A percentile compares a stretch with the other conserved stretches of the same genome.
phyloP scores from a whole-genome alignment of 2,113 vertebrate genomes.

The Camelus dromedarius region DNA sequence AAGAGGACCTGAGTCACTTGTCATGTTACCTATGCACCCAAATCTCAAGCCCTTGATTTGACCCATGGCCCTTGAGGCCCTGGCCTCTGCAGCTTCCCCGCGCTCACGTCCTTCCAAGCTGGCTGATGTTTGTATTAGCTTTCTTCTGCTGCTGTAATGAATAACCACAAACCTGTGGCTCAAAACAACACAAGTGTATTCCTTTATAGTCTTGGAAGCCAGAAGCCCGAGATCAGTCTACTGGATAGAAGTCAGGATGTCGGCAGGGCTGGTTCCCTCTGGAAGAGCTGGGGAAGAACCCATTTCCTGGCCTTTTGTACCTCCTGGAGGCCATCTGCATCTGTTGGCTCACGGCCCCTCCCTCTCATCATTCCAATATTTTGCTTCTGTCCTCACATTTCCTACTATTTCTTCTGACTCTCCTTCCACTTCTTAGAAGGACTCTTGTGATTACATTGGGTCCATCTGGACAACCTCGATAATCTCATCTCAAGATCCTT shows the following conservation, averaged over 20 bases:
- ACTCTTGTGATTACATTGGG: not conserved
- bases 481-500: not conserved
- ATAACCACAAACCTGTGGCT: not conserved
- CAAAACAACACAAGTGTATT: not conserved
- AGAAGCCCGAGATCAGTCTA: not conserved
- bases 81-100: not conserved
- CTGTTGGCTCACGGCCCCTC: not conserved
- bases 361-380: rapidly evolving
- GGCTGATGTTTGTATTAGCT: not conserved
- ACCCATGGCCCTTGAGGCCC: no score
- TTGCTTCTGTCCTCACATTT: not conserved
- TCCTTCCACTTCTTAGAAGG: not conserved
- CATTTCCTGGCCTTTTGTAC: not conserved
- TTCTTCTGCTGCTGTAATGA: not conserved
- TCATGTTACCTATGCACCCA: not conserved
- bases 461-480: not conserved
- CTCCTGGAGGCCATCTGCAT: not conserved
- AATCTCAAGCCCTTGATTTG: not conserved
- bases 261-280: not conserved
- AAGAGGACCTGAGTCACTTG: not conserved
- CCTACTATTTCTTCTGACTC: not conserved
- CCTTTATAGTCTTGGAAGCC: not conserved
- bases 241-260: not conserved
- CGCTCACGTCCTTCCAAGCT: rapidly evolving
- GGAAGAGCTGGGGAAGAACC: not conserved